These are phyloP conservation scores for Stegodyphus dumicola DNA, from an alignment of 1,140 invertebrate genomes.

Conservation along the genomic window DNA sequence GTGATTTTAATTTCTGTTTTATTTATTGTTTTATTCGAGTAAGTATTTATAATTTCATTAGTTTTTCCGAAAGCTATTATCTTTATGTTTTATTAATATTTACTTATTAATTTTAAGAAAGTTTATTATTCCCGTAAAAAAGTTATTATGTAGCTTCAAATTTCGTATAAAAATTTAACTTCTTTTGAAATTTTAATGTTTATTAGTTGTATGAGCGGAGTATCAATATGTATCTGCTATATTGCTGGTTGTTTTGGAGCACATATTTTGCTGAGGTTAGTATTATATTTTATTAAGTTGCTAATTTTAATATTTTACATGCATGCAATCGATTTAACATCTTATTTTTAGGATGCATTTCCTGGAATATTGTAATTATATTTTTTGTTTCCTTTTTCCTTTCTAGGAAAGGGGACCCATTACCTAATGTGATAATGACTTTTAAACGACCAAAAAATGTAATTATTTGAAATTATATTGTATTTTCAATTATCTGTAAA, in stretches of 20 bases:
- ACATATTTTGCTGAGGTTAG: conserved; percentile 34
- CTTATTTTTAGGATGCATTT: neutral
- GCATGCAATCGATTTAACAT: neutral
- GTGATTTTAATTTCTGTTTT: conserved; percentile 15
- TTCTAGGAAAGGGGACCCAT: conserved; percentile 26
- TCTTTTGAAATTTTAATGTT: neutral
- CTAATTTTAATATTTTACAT: neutral
- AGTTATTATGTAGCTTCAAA: neutral
- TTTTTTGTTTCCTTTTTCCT: neutral
- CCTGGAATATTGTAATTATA: neutral
- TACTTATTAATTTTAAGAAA: too few relatives aligned
- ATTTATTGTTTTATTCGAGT: conserved; percentile 19
- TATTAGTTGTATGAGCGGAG: conserved; percentile 19
- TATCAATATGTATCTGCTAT: conserved; percentile 23
- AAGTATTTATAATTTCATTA: neutral
- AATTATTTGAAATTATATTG: neutral
- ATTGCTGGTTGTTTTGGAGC: conserved; percentile 26
- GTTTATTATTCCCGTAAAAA: neutral
- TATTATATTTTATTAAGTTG: neutral
- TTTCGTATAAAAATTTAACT: neutral
- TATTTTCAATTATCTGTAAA: neutral
- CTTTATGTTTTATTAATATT: too few relatives aligned
- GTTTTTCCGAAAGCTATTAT: too few relatives aligned
- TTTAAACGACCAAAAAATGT: conserved; percentile 37
- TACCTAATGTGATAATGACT: conserved; percentile 38